Evolutionary conservation across 2,113 vertebrate genomes (phyloP), one percentile per base, ranked within the genome.

Genomic region (Phainopepla nitens): DNA sequence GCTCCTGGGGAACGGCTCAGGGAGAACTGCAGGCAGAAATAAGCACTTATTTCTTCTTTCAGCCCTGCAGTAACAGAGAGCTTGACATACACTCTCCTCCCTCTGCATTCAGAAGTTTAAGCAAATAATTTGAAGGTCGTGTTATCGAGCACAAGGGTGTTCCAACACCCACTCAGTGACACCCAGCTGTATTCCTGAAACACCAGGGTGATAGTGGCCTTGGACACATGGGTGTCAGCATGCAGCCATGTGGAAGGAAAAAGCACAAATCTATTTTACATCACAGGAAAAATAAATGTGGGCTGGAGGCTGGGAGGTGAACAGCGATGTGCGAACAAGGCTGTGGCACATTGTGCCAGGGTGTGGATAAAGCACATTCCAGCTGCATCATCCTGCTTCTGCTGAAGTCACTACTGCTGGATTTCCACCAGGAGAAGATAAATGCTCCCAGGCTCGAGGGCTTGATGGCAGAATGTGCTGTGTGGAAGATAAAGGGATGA

Each of bases 291-390:
- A 39, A 6, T 3, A 56, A 39, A 6, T 3, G 27, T 9, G 51
- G 36, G 50, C 25, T 25, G 39, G 36, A 2, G 16, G 35, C 36
- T 44, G 2, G 2, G 61, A 25, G 35, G 31, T 2, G 23, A 72
- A 8, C 19, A 21, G 29, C 0, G 2, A 15, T 5, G 47, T 13
- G 75, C 0, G 0, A 64, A 4, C 62, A 41, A n/a, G 28, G 82
- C 62, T 18, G 29, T 0, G 13, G 53, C 35, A 50, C 35, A 1
- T 7, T 0, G 0, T 9, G 1, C 41, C 51, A 7, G 53, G 15
- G 11, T 3, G 16, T 1, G 2, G 36, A 2, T 11, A 23, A 42
- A 49, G 51, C 24, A 4, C 0, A 0, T 60, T 17, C n/a, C 60
- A 54, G 54, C 57, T 84, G 60, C 1, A 1, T 36, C 50, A 14